Conservation (phyloP, 2,888 invertebrate genomes). For the Teleogryllus oceanicus region DNA sequence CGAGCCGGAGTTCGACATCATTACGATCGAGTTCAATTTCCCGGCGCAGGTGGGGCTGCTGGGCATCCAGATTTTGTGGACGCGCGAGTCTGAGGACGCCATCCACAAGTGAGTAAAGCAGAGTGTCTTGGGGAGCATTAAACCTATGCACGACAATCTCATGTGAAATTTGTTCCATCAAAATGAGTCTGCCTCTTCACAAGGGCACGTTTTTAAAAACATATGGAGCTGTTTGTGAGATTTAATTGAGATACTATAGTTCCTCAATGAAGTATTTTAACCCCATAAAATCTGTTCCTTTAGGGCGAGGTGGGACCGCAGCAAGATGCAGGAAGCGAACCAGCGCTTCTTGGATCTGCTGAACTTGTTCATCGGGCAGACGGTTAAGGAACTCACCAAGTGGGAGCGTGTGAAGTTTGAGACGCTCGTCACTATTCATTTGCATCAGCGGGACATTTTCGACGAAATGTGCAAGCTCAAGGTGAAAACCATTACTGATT, state of each 20-base stretch:
- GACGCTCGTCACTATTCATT: slow-evolving; percentile 88
- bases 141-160: too few species aligned
- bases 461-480: slow-evolving; percentile 71
- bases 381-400: slow-evolving; percentile 70
- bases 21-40: slow-evolving; percentile 64
- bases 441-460: slow-evolving; percentile 88
- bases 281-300: too few species aligned
- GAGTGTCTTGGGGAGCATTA: not conserved
- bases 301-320: slow-evolving; percentile 65
- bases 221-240: too few species aligned
- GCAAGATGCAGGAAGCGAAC: slow-evolving; percentile 77
- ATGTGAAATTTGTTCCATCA: too few species aligned
- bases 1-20: slow-evolving; percentile 72
- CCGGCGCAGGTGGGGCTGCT: slow-evolving; percentile 72
- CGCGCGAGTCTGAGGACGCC: slow-evolving; percentile 76
- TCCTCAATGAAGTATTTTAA: too few species aligned
- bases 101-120: not conserved
- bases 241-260: too few species aligned
- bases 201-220: too few species aligned
- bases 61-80: slow-evolving; percentile 83
- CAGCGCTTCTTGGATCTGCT: slow-evolving; percentile 73
- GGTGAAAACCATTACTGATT: slow-evolving; percentile 67
- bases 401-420: slow-evolving; percentile 76
- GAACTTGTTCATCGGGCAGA: slow-evolving; percentile 78
- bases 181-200: too few species aligned